Evolutionary conservation across 2,797 vertebrate species (phyloP).

Genomic region (Periophthalmus magnuspinnatus): DNA sequence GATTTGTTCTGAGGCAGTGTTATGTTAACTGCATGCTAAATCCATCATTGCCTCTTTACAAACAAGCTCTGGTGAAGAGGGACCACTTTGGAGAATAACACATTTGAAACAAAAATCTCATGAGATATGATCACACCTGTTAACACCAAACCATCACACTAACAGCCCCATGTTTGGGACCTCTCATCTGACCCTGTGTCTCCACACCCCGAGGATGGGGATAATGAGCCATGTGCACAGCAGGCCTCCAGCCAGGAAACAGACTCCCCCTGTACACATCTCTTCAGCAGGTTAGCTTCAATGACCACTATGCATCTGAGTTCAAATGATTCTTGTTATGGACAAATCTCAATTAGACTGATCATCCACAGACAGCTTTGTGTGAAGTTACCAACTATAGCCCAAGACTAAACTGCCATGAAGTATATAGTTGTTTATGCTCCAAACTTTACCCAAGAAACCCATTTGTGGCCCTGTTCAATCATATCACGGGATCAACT

Average conservation of each 20-base stretch:
- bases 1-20: conserved; percentile 7
- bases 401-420: conserved; percentile 16
- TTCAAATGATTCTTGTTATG: not conserved
- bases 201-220: conserved; percentile 33
- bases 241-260: conserved; percentile 35
- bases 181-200: conserved; percentile 42
- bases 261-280: conserved; percentile 15
- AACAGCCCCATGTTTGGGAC: conserved; percentile 24
- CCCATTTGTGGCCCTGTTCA: not conserved
- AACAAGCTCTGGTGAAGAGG: not conserved
- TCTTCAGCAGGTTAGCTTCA: conserved; percentile 6
- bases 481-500: conserved; percentile 31
- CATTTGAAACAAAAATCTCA: not conserved
- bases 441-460: conserved; percentile 1
- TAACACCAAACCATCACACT: conserved; percentile 19
- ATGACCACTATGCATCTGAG: conserved; percentile 15
- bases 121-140: not conserved
- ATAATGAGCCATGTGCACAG: conserved; percentile 55
- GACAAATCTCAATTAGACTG: conserved; percentile 14
- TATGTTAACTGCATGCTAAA: conserved; percentile 8
- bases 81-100: not conserved
- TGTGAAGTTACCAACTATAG: not conserved
- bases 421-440: not conserved
- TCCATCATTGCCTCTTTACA: conserved; percentile 1
- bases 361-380: conserved; percentile 1